A percentile compares a stretch with the other conserved stretches of the same genome.
These are phyloP conservation scores for Girardinichthys multiradiatus DNA, from an alignment of 2,113 vertebrate species.

Conservation along the genomic window DNA sequence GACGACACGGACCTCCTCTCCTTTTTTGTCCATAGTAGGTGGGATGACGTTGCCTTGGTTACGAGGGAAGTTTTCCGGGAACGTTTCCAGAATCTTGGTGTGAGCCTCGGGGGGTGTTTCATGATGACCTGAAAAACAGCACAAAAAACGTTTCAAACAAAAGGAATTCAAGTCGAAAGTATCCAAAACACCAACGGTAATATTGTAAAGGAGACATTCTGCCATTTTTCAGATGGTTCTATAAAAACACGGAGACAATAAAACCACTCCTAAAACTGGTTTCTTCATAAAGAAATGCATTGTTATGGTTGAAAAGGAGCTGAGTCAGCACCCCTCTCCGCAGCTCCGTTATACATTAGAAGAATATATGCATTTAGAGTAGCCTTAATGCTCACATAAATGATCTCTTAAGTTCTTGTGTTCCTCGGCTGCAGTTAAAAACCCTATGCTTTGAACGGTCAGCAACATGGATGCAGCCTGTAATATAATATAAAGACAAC, in stretches of 20 bases:
- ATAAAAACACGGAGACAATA: no score
- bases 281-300: no score
- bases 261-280: no score
- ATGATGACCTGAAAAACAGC: slow-evolving; percentile 87
- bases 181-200: not conserved
- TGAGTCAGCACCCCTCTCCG: no score
- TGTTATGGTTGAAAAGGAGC: no score
- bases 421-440: not conserved
- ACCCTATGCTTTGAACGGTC: not conserved
- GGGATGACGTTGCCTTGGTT: slow-evolving; percentile 90
- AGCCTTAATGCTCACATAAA: no score
- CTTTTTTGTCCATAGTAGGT: slow-evolving; percentile 85
- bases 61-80: slow-evolving; percentile 90
- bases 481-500: no score
- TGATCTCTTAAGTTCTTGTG: not conserved
- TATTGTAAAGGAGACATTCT: no score
- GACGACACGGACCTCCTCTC: slow-evolving; percentile 77
- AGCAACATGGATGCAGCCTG: not conserved
- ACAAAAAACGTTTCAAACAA: not conserved
- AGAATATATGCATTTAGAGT: not conserved
- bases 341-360: not conserved
- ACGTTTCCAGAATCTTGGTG: slow-evolving; percentile 91
- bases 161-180: not conserved
- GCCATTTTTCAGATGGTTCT: no score
- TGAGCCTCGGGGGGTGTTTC: slow-evolving; percentile 93